phyloP scores from a whole-genome alignment of 2,888 invertebrate species.

The Rhagonycha lutea region DNA sequence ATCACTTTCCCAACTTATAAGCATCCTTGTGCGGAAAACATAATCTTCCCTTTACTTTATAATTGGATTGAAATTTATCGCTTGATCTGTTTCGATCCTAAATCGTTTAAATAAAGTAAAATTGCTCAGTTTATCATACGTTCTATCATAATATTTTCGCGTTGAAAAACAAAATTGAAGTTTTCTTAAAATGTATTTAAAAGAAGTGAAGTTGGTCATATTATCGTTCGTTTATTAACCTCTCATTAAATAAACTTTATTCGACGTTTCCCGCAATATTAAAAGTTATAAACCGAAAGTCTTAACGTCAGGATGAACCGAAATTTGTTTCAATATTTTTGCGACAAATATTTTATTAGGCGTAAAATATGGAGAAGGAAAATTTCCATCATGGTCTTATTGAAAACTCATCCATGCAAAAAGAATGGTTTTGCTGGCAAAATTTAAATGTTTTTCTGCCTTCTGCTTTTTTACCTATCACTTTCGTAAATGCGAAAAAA shows the following conservation, averaged over 20 bases:
- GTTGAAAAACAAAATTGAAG: neutral
- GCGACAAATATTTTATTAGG: neutral
- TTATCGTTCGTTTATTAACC: too few relatives aligned
- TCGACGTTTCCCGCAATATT: neutral
- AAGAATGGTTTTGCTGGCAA: neutral
- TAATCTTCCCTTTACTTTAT: neutral
- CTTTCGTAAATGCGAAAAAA: neutral
- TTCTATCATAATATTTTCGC: neutral
- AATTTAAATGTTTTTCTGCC: neutral
- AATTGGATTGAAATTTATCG: neutral
- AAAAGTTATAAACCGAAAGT: neutral
- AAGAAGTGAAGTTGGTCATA: too few relatives aligned
- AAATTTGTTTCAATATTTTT: neutral
- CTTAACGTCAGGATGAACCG: neutral
- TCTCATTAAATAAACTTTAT: neutral
- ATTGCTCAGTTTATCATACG: neutral
- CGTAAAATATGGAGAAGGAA: neutral
- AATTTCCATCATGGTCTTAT: neutral
- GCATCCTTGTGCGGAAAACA: neutral
- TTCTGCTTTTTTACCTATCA: constrained; percentile 2
- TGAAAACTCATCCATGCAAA: neutral
- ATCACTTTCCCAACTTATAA: neutral
- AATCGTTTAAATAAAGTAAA: neutral
- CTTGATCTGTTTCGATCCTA: neutral
- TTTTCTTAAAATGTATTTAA: neutral